Evolutionary conservation across 1,140 invertebrate species (phyloP), one percentile per base, ranked within the genome.

Genomic region (Physella acuta): DNA sequence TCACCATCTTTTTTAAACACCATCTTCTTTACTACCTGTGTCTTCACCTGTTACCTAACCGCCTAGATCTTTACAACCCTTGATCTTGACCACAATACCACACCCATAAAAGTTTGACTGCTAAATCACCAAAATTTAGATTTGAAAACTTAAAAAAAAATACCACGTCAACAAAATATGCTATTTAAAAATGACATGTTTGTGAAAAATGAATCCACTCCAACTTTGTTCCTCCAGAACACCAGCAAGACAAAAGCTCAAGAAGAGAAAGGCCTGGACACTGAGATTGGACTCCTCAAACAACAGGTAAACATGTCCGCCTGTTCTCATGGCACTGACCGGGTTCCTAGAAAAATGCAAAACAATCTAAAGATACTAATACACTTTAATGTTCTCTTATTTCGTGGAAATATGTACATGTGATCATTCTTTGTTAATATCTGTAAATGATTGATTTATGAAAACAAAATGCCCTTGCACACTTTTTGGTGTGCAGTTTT

Each of bases 261-360:
- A 34, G 3, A 58, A 34, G 30, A 58, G 16, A 16, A 34, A 58
- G 26, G n/a, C n/a, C 31, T 34, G 2, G 17, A 58, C 2, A 58
- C 56, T 20, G 31, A 58, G 5, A 58, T 58, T 58, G 31, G 56
- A 17, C 31, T 58, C 20, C 56, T 58, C 1, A 58, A 58, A 58
- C 56, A 58, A 24, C 56, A 58, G 56, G 56, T 58, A 2, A 58
- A 34, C 20, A 20, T 44, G 39, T n/a, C n/a, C n/a, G n/a, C n/a
- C n/a, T n/a, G n/a, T n/a, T n/a, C n/a, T n/a, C n/a, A n/a, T n/a
- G n/a, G n/a, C n/a, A n/a, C n/a, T n/a, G n/a, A n/a, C n/a, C n/a
- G n/a, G n/a, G n/a, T n/a, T n/a, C n/a, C n/a, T n/a, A n/a, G n/a
- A n/a, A n/a, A n/a, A n/a, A n/a, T n/a, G n/a, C n/a, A n/a, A n/a